Conservation (phyloP, 2,113 vertebrate species). For the Heptranchias perlo region DNA sequence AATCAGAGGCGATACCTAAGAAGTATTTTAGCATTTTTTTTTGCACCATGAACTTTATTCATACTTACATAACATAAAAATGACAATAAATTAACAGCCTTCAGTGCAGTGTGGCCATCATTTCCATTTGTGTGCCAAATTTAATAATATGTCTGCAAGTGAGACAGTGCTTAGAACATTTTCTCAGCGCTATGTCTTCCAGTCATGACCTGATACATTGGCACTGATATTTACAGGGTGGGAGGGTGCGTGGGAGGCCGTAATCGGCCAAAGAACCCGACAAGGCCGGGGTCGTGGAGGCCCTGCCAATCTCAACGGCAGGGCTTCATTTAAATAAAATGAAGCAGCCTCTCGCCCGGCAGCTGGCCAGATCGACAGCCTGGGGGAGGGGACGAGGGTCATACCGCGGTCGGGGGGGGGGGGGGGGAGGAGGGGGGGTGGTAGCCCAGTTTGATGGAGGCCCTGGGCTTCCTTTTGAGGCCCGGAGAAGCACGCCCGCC, state of each 20-base stretch:
- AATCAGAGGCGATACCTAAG: constrained; percentile 25
- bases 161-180: not conserved
- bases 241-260: not conserved
- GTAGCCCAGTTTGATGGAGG: not conserved
- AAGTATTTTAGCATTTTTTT: constrained; percentile 32
- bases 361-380: not conserved
- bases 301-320: not conserved
- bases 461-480: too few relatives aligned
- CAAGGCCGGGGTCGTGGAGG: too few relatives aligned
- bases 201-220: not conserved
- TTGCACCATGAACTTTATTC: constrained; percentile 12
- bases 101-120: not conserved
- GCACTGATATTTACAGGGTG: not conserved
- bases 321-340: not conserved
- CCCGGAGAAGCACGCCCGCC: not conserved
- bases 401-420: too few relatives aligned
- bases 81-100: not conserved
- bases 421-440: not conserved
- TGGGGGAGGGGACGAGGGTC: not conserved
- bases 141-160: not conserved
- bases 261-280: not conserved
- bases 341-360: not conserved
- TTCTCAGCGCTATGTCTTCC: not conserved
- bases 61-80: constrained; percentile 28
- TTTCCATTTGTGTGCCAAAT: not conserved